Conservation (phyloP, 2,888 invertebrate genomes). For the Synanthedon myopaeformis region DNA sequence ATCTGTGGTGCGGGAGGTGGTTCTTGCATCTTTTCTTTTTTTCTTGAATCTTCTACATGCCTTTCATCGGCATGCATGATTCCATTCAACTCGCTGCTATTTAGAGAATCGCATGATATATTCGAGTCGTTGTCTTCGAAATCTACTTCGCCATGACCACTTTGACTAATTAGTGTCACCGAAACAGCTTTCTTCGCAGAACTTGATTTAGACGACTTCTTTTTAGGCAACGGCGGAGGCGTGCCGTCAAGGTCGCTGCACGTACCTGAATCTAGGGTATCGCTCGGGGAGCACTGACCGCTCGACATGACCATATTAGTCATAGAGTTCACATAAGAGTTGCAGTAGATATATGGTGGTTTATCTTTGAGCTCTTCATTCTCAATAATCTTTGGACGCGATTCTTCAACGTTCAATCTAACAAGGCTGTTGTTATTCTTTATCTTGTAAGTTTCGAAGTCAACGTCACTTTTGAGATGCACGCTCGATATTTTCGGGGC, state of each 20-base stretch:
- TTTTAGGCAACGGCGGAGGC: conserved; percentile 77
- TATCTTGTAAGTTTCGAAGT: conserved; percentile 48
- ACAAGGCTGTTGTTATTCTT: conserved; percentile 70
- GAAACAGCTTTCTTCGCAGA: conserved; percentile 64
- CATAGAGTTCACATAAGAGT: conserved; percentile 66
- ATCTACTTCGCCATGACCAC: conserved; percentile 75
- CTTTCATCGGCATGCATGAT: conserved; percentile 64
- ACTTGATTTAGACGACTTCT: conserved; percentile 68
- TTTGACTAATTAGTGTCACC: conserved; percentile 68
- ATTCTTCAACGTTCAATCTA: conserved; percentile 69
- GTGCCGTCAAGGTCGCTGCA: conserved; percentile 86
- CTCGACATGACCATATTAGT: conserved; percentile 76
- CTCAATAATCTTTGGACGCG: conserved; percentile 56
- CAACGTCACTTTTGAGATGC: conserved; percentile 59
- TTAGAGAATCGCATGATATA: conserved; percentile 85
- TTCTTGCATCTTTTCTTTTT: conserved; percentile 50
- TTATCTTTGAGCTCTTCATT: conserved; percentile 61
- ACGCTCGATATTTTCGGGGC: conserved; percentile 62
- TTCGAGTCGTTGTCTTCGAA: conserved; percentile 82
- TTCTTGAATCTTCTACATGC: conserved; percentile 43
- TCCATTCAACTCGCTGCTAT: conserved; percentile 75
- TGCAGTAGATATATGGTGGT: conserved; percentile 73
- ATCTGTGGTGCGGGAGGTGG: conserved; percentile 44
- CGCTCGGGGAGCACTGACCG: conserved; percentile 86
- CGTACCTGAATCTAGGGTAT: conserved; percentile 86